Evolutionary conservation across 2,888 invertebrate genomes (phyloP), one percentile per base, ranked within the genome.

Genomic region (Sycophila texana): DNA sequence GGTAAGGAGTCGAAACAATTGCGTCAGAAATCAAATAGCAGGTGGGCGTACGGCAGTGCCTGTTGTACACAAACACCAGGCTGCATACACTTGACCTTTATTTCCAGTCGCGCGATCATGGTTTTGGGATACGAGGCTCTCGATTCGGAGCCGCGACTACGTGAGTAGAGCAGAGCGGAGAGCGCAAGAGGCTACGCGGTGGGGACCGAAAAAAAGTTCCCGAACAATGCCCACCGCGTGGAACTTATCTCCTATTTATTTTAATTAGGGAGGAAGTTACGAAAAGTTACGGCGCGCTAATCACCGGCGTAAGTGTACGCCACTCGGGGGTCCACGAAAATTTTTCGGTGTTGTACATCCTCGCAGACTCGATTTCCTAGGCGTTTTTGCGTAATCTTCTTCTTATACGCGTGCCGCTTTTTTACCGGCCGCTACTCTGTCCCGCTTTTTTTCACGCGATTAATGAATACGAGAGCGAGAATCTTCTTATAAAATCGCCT

Each of bases 241-340:
- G 84, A 83, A 83, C 86, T 86, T 87, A 88, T 88, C 88, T 88
- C 82, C 84, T 83, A 84, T 84, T 87, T 84, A 86, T 87, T 87
- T 87, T 88, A 88, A 89, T 88, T 88, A 86, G 83, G 75, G 81
- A 88, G 89, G 89, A 89, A 87, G 86, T 89, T 89, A 88, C 89
- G 88, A 89, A 88, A 86, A 84, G 77, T 66, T 74, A 65, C 81
- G 30, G 73, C 47, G 63, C 22, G 71, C 73, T 81, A 78, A 81
- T 81, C 77, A 80, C 72, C 63, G 57, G 60, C 30, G 49, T 49
- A 49, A 60, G 13, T 20, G 18, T 39, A 39, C 39, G 10, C 39
- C 49, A 30, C 26, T 13, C 47, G 63, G 75, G 78, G 81, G 78
- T 81, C 81, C 81, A 81, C 78, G 78, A 81, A 81, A 78, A 81